Conservation (phyloP, 2,888 invertebrate species). For the Noctua janthina region DNA sequence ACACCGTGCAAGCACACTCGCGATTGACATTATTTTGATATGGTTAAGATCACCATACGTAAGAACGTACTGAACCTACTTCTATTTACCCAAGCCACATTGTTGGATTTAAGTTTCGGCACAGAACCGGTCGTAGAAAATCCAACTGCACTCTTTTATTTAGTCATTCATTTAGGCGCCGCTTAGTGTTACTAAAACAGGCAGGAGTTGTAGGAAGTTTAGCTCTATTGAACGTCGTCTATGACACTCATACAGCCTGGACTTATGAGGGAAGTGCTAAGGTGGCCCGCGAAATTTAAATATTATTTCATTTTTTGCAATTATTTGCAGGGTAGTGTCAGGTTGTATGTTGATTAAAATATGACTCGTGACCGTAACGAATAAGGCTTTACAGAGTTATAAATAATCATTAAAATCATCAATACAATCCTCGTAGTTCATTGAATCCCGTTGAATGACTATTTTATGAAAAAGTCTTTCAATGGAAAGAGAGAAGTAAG, state of each 20-base stretch:
- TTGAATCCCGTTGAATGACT: neutral
- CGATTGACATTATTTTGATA: neutral
- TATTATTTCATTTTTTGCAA: too few relatives aligned
- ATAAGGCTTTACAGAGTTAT: too few relatives aligned
- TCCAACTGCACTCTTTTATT: too few relatives aligned
- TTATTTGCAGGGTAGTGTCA: too few relatives aligned
- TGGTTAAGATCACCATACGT: neutral
- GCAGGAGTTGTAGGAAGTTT: neutral
- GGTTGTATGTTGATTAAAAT: too few relatives aligned
- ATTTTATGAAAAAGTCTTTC: neutral
- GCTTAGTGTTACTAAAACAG: neutral
- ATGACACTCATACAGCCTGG: neutral
- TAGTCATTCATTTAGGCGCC: too few relatives aligned
- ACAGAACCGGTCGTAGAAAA: neutral
- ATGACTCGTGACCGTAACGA: too few relatives aligned
- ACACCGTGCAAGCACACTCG: neutral
- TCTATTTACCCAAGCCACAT: neutral
- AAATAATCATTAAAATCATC: too few relatives aligned
- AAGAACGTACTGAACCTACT: neutral
- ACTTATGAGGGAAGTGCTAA: neutral
- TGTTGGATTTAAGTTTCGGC: neutral
- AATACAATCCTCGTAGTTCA: too few relatives aligned
- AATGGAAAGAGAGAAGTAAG: neutral
- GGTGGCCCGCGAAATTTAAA: too few relatives aligned
- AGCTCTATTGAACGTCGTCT: neutral